Evolutionary conservation across 2,888 invertebrate genomes (phyloP).

Genomic region (Drosophila rubida): DNA sequence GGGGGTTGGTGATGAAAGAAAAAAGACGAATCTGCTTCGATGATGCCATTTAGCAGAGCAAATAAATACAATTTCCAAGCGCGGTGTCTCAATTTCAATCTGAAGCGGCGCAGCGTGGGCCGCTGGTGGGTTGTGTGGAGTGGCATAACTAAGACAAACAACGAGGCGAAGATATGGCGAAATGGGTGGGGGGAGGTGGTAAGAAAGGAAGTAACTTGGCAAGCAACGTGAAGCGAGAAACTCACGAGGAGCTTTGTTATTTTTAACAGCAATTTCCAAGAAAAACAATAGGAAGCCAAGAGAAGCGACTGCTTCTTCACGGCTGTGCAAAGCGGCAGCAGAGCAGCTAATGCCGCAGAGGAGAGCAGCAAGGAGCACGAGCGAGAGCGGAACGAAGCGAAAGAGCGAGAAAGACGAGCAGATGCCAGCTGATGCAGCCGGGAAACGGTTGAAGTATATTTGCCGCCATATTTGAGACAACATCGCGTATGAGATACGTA

Average conservation of each 20-base stretch:
- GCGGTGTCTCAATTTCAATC: conserved; percentile 73
- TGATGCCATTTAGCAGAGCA: conserved; percentile 76
- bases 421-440: conserved; percentile 58
- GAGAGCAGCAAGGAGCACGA: neutral
- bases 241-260: conserved; percentile 74
- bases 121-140: neutral
- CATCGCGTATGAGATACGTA: conserved; percentile 66
- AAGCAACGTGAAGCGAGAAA: conserved; percentile 59
- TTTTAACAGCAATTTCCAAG: conserved; percentile 81
- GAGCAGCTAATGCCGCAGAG: conserved; percentile 1
- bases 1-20: no score
- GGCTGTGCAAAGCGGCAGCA: conserved; percentile 18
- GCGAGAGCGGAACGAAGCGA: neutral
- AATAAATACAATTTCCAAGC: conserved; percentile 76
- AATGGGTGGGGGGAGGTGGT: conserved; percentile 5
- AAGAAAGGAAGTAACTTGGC: conserved; percentile 75
- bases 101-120: conserved; percentile 1
- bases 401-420: conserved; percentile 1
- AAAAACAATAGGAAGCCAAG: conserved; percentile 71
- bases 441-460: conserved; percentile 68
- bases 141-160: conserved; percentile 73
- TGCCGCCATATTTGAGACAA: conserved; percentile 81
- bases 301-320: conserved; percentile 10
- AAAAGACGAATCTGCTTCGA: conserved; percentile 51
- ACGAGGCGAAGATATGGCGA: conserved; percentile 15